Evolutionary conservation across 2,797 vertebrate species (phyloP), one percentile per base, ranked within the genome.

Genomic region (Alauda arvensis): DNA sequence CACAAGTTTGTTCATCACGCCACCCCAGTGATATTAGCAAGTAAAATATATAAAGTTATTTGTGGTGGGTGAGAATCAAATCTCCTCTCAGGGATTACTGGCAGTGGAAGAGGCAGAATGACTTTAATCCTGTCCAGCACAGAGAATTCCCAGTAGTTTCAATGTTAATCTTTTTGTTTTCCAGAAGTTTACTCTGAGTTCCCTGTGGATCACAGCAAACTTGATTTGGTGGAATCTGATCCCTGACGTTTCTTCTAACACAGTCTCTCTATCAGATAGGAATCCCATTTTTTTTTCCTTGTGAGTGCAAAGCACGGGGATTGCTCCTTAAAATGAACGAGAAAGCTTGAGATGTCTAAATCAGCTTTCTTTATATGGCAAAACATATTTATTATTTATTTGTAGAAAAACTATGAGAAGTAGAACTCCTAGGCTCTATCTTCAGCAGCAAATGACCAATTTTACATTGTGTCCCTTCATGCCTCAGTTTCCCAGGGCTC

Each of bases 41-140:
- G 65, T 74, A 76, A 94, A 90, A 85, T 49, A 19, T 5, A 65
- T 29, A 2, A 91, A 83, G 61, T 69, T 89, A n/a, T 65, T 84
- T 89, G 42, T 46, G 16, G n/a, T 20, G 28, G 80, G 42, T 33
- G 70, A 84, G 79, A 94, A 90, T 82, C 40, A 65, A 62, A 88
- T 91, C 84, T 91, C 57, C 65, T 90, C 71, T 69, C 31, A 33
- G 55, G 84, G 34, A 75, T 79, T 90, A 66, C 16, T 89, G 37
- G 59, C 85, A 90, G 40, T 40, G 82, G 77, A 86, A 82, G 70
- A 94, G 23, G 80, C 65, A 89, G 69, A 89, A 88, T 33, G 9
- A 87, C 79, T 90, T 94, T 84, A 92, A 82, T 93, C 77, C 56
- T 90, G 91, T 69, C 91, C 90, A 75, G 89, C 42, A 66, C 68